These are phyloP conservation scores for Ivindomyrus marchei DNA, from an alignment of 2,113 vertebrate genomes.

Conservation along the genomic window DNA sequence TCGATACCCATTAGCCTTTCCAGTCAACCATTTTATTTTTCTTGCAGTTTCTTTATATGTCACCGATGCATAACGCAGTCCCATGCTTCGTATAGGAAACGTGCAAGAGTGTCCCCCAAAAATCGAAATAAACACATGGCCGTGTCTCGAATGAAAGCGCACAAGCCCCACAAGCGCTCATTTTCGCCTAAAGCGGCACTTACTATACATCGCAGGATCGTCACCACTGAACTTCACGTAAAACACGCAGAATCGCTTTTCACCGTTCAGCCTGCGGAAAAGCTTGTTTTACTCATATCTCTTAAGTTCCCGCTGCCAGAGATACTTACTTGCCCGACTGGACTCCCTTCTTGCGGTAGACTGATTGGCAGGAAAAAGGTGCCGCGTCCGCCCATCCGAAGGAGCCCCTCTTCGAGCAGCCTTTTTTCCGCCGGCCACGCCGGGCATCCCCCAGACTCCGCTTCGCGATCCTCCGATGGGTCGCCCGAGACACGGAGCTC, in stretches of 20 bases:
- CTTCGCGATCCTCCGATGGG: conserved; percentile 34
- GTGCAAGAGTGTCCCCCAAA: not conserved
- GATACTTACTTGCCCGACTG: conserved; percentile 82
- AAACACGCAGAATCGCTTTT: not conserved
- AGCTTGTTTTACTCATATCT: conserved; percentile 3
- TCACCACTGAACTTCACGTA: not conserved
- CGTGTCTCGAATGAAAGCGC: not conserved
- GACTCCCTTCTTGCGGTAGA: conserved; percentile 66
- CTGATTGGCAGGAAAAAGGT: conserved; percentile 75
- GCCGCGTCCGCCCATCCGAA: conserved; percentile 28
- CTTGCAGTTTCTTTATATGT: not conserved
- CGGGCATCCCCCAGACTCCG: conserved; percentile 2
- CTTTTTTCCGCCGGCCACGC: conserved; percentile 21
- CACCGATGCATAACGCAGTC: not conserved
- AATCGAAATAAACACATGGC: not conserved
- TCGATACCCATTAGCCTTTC: not conserved
- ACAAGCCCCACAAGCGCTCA: not conserved
- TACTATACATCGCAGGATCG: not conserved
- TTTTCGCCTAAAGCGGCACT: not conserved
- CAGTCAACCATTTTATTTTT: not conserved
- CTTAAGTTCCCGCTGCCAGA: conserved; percentile 4
- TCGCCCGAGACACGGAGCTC: conserved; percentile 31
- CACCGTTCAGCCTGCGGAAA: not conserved
- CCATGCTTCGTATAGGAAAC: not conserved
- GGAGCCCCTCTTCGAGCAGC: conserved; percentile 30